Evolutionary conservation across 2,113 vertebrate genomes (phyloP).

Genomic region (Rutilus rutilus): DNA sequence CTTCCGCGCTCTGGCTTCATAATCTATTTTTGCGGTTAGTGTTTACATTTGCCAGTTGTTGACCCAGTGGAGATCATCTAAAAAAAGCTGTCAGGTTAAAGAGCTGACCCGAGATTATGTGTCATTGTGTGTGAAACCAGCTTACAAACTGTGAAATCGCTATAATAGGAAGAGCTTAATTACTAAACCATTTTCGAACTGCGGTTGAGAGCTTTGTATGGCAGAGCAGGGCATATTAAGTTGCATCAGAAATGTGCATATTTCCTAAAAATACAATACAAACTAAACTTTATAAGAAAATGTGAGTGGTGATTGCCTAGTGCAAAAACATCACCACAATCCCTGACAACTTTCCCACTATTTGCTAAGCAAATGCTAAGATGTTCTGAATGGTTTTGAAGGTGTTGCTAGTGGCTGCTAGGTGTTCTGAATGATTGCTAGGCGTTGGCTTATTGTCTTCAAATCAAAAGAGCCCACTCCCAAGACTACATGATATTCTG

Average conservation of each 20-base stretch:
- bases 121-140: conserved; percentile 21
- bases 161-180: conserved; percentile 17
- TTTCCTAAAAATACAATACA: not conserved
- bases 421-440: not conserved
- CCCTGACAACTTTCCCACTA: not conserved
- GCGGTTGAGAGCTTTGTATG: not conserved
- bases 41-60: conserved; percentile 44
- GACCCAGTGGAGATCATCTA: conserved; percentile 29
- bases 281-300: not conserved
- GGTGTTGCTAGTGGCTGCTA: not conserved
- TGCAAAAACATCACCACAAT: not conserved
- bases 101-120: conserved; percentile 18
- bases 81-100: conserved; percentile 39
- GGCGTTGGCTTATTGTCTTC: not conserved
- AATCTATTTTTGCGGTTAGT: conserved; percentile 46
- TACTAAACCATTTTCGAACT: not conserved
- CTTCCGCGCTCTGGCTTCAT: conserved; percentile 19
- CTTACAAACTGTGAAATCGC: conserved; percentile 33
- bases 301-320: not conserved
- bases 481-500: not conserved
- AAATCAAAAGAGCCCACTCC: not conserved
- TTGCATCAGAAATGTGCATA: not conserved
- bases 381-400: not conserved
- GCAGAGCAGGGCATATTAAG: not conserved
- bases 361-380: not conserved